phyloP scores from a whole-genome alignment of 2,888 invertebrate species.

The Drosophila subsilvestris region DNA sequence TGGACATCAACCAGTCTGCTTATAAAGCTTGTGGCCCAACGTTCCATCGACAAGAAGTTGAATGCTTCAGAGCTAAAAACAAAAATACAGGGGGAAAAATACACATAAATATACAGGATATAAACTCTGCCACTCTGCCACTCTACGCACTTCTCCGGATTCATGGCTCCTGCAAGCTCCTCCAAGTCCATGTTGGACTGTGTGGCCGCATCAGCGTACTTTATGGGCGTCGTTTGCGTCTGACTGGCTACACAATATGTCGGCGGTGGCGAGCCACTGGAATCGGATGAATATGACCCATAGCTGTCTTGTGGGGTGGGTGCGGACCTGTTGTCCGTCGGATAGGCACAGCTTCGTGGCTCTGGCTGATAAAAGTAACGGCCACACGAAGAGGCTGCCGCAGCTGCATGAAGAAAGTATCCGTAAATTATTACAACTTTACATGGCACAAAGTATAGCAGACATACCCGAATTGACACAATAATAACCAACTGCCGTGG shows the following conservation, averaged over 20 bases:
- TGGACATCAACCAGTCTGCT: slow-evolving; percentile 16
- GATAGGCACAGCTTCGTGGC: neutral
- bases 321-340: neutral
- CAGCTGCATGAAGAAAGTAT: too few species aligned
- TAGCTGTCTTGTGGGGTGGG: neutral
- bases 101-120: neutral
- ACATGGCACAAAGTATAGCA: neutral
- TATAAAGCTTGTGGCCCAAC: slow-evolving; percentile 36
- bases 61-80: slow-evolving; percentile 5
- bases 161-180: neutral
- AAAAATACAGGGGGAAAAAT: too few species aligned
- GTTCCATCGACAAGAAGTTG: slow-evolving; percentile 25
- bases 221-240: neutral
- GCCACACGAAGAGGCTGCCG: neutral
- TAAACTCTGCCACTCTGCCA: too few species aligned
- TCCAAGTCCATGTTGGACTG: neutral
- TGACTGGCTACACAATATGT: neutral
- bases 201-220: neutral
- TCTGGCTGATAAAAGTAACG: neutral
- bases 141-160: neutral
- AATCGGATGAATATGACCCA: neutral
- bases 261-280: neutral
- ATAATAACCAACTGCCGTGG: neutral
- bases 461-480: neutral
- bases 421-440: too few species aligned